Evolutionary conservation across 2,888 invertebrate species (phyloP), one percentile per base, ranked within the genome.

Genomic region (Rhimphoctona megacephalus): DNA sequence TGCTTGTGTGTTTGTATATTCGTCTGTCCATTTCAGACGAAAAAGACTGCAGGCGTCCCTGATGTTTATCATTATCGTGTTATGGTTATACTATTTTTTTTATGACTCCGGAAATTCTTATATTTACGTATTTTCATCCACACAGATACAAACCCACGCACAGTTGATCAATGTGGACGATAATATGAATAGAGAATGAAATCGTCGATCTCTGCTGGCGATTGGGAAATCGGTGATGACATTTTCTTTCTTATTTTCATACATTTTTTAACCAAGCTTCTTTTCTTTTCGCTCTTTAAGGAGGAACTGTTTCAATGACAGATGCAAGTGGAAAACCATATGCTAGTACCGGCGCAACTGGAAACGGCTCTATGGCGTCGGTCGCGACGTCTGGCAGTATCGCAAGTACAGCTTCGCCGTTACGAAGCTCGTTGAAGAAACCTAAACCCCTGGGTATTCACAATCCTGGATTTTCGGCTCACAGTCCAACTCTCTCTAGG

Each of bases 271-370:
- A 30, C 19, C 14, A 39, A 70, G 33, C 72, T 67, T 77, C 61
- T 25, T 76, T 52, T 19, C 14, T 46, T 77, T 52, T 64, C 66
- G 0, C 76, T 64, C 49, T 92, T 94, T 91, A 88, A 95, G 96
- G 97, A 96, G 90, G 94, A 57, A 93, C 93, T 81, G 96, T 98
- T 91, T 97, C 98, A 67, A 97, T 98, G 96, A 98, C 98, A 4
- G 97, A 97, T 92, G 97, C 98, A 22, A 98, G 98, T 52, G 98
- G 97, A 22, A 97, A 97, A 92, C 98, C 98, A 0, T 98, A 98
- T 94, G 95, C 95, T 0, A 96, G 96, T 66, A 95, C 95, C 52
- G 96, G 96, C 64, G 95, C 95, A 57, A 94, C 94, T 43, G 95
- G 95, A 61, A 95, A 95, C 90, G 95, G 95, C 49, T 93, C 97